These are phyloP conservation scores for Orcinus orca DNA, from an alignment of 2,113 vertebrate species.

Conservation along the genomic window DNA sequence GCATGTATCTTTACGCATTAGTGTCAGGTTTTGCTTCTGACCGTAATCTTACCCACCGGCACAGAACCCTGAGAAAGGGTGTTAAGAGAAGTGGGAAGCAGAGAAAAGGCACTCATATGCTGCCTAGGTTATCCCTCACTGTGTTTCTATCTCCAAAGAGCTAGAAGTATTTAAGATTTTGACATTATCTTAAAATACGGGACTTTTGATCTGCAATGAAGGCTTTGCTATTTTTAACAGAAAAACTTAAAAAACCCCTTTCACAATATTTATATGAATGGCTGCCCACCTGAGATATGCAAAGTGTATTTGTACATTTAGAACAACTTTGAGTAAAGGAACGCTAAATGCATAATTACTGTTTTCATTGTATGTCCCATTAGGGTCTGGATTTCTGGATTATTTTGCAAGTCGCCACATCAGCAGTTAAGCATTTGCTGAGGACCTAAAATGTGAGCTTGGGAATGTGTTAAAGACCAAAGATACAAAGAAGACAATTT, in stretches of 20 bases:
- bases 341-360: not conserved
- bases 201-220: not conserved
- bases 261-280: not conserved
- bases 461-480: not conserved
- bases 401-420: not conserved
- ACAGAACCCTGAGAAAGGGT: not conserved
- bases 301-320: not conserved
- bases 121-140: not conserved
- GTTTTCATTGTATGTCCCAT: not conserved
- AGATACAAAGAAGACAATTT: not conserved
- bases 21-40: not conserved
- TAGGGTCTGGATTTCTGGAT: not conserved
- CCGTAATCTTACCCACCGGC: not conserved
- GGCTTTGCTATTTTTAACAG: slow-evolving; percentile 21
- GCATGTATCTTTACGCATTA: too few relatives aligned
- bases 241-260: not conserved
- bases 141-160: not conserved
- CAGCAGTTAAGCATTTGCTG: not conserved
- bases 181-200: not conserved
- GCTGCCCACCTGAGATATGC: not conserved
- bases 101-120: not conserved
- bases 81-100: not conserved
- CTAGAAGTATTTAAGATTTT: not conserved
- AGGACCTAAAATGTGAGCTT: not conserved
- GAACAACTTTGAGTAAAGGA: not conserved